Evolutionary conservation across 2,113 vertebrate genomes (phyloP), one percentile per base, ranked within the genome.

Genomic region (Serinus canaria): DNA sequence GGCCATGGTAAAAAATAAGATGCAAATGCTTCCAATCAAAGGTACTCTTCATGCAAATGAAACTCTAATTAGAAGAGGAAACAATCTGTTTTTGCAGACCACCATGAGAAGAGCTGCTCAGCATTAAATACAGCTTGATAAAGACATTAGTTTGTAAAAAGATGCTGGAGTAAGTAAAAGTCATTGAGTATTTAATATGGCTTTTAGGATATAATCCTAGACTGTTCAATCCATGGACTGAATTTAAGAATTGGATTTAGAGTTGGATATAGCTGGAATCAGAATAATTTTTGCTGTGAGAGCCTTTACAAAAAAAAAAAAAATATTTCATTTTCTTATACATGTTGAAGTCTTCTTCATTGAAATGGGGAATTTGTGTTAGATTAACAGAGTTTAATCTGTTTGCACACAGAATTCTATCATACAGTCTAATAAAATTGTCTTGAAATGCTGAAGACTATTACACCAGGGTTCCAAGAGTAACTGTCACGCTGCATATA

Each of bases 1-100:
- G 17, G 11, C 47, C n/a, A 1, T 59, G 20, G 10, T 77, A 90
- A 89, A 91, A 94, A 87, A 89, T 49, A 91, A 84, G 14, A 31
- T 78, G 19, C 56, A 84, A 95, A 89, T 92, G 53, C 41, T 82
- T 68, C 78, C 58, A 95, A 95, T 94, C 87, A 91, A 95, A 87
- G 30, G 60, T 50, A 76, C 49, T 82, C 25, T 94, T 94, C 28
- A 85, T 96, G 77, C 63, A 91, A 96, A 91, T 87, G 31, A 87
- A 89, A 76, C 53, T 89, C 62, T 91, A 94, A 95, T 94, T 94
- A 91, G 81, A 91, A 84, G 15, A 91, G 56, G 81, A 92, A 94
- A 91, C n/a, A 87, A 83, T 85, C 81, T 95, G 62, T 84, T 92
- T 92, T 60, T 85, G 28, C 58, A 92, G 77, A 85, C 77, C 87